Percentiles rank a stretch among this genome's conserved stretches.
Evolutionary conservation across 2,888 invertebrate genomes (phyloP).

Genomic region (Acleris cristana): DNA sequence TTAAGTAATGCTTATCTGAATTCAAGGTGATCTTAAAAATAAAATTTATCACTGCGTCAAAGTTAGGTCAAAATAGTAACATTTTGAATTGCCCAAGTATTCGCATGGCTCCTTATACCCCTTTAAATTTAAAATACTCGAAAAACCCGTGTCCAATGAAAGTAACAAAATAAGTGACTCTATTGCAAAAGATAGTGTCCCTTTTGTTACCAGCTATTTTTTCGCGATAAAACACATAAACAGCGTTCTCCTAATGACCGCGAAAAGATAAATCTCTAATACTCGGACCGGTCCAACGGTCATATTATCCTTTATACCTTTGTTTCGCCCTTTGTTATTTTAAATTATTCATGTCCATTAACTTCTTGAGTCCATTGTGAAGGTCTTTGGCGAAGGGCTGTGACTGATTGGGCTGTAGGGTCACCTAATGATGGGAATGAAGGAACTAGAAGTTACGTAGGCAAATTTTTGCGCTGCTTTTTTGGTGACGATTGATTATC

Average conservation of each 20-base stretch:
- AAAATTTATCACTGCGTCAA: too few relatives aligned
- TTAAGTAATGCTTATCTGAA: too few relatives aligned
- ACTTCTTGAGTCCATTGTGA: constrained; percentile 75
- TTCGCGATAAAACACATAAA: constrained; percentile 14
- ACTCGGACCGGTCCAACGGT: constrained; percentile 73
- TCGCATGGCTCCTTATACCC: too few relatives aligned
- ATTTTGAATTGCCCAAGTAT: too few relatives aligned
- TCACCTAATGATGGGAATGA: constrained; percentile 59
- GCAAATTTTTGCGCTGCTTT: constrained; percentile 34
- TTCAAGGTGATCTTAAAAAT: too few relatives aligned
- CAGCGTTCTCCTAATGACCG: constrained; percentile 45
- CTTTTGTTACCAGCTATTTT: neutral
- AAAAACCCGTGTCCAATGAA: neutral
- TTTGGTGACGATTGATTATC: constrained; percentile 30
- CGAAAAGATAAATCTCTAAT: constrained; percentile 64
- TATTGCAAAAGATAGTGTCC: too few relatives aligned
- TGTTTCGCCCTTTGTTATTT: constrained; percentile 73
- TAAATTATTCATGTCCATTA: constrained; percentile 77
- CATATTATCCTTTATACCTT: constrained; percentile 76
- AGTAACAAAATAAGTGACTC: neutral
- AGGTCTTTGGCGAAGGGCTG: constrained; percentile 71
- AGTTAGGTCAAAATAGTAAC: too few relatives aligned
- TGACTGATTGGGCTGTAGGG: constrained; percentile 73
- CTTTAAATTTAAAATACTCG: neutral
- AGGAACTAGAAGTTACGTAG: constrained; percentile 43